Percentiles rank a stretch among this genome's conserved stretches.
Evolutionary conservation across 1,140 invertebrate species (phyloP).

Genomic region (Pseudomyrmex pallidus): DNA sequence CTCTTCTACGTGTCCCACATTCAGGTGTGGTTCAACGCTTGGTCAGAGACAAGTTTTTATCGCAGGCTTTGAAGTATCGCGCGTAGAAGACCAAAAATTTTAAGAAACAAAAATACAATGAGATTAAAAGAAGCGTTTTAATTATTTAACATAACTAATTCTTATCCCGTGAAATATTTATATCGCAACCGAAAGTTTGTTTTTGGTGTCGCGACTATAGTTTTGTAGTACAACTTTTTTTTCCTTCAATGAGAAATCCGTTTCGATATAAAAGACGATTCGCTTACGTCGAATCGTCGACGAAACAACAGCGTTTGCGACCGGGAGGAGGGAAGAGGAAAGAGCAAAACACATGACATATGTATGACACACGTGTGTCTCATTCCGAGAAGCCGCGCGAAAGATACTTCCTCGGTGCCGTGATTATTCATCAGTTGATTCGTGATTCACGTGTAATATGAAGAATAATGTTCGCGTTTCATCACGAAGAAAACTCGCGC

Average conservation of each 20-base stretch:
- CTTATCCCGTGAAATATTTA: too few species aligned
- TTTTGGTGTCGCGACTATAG: too few species aligned
- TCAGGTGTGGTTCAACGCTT: too few species aligned
- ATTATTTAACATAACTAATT: too few species aligned
- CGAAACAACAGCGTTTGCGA: conserved; percentile 25
- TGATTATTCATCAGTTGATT: conserved; percentile 32
- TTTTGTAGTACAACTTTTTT: background rate
- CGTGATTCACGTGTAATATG: conserved; percentile 33
- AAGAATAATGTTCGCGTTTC: conserved; percentile 4
- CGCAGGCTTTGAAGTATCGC: too few species aligned
- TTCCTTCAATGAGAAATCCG: background rate
- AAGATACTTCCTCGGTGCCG: conserved; percentile 12
- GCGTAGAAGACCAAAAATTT: too few species aligned
- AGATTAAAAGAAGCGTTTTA: too few species aligned
- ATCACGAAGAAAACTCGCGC: background rate
- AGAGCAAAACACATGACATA: conserved; percentile 27
- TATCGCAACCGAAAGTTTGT: too few species aligned
- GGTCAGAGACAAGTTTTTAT: too few species aligned
- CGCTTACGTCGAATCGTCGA: conserved; percentile 14
- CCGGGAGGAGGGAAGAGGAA: background rate
- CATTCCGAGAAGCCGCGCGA: conserved; percentile 35
- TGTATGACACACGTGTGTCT: background rate
- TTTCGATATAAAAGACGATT: background rate
- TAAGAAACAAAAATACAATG: too few species aligned
- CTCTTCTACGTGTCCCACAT: too few species aligned